phyloP scores from a whole-genome alignment of 2,888 invertebrate genomes.

The Napeogenes inachia region DNA sequence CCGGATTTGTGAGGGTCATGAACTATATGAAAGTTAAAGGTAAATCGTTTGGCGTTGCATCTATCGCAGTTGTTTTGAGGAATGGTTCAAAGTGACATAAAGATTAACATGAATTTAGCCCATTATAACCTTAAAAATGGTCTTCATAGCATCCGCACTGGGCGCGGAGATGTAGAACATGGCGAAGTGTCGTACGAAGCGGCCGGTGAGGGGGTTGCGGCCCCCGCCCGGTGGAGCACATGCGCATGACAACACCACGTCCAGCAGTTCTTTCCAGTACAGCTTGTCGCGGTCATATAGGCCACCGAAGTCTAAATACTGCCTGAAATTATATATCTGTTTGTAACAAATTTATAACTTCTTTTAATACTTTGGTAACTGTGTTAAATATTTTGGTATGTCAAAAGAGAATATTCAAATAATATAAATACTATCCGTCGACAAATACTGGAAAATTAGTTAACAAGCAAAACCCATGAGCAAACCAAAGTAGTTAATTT shows the following conservation, averaged over 20 bases:
- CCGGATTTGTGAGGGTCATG: too few species aligned
- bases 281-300: slow-evolving; percentile 92
- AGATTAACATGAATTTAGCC: neutral
- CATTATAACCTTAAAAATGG: slow-evolving; percentile 82
- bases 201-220: slow-evolving; percentile 87
- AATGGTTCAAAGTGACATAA: too few species aligned
- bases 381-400: too few species aligned
- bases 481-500: too few species aligned
- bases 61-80: too few species aligned
- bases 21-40: too few species aligned
- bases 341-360: neutral
- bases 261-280: slow-evolving; percentile 92
- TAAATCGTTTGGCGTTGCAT: too few species aligned
- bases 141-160: slow-evolving; percentile 83
- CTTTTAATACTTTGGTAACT: too few species aligned
- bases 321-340: slow-evolving; percentile 59
- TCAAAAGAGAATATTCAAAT: too few species aligned
- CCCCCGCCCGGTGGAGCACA: slow-evolving; percentile 96
- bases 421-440: too few species aligned
- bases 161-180: slow-evolving; percentile 91
- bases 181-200: slow-evolving; percentile 93
- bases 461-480: too few species aligned
- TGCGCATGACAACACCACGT: slow-evolving; percentile 88
- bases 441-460: too few species aligned
- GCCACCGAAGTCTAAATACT: slow-evolving; percentile 86